Percentiles rank a stretch among this genome's conserved stretches.
These are phyloP conservation scores for Corythornis vintsioides DNA, from an alignment of 2,113 vertebrate genomes.

Conservation along the genomic window DNA sequence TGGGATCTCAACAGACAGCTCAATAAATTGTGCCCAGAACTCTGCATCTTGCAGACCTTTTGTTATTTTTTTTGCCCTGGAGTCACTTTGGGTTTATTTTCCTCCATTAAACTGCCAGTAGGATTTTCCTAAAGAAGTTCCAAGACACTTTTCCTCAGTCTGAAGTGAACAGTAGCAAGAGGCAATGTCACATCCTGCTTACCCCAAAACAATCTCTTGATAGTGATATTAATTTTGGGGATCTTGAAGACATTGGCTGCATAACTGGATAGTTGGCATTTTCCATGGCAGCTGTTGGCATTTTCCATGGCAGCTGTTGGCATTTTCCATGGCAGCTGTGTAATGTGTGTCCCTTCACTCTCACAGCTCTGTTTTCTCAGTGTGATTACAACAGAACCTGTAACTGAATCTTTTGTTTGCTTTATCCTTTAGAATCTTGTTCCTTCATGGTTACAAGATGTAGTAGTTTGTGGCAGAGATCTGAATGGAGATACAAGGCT, in stretches of 20 bases:
- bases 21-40: background rate
- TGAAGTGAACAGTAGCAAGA: background rate
- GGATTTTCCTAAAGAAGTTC: background rate
- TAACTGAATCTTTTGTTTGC: background rate
- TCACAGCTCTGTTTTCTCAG: background rate
- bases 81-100: slow-evolving; percentile 9
- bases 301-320: no score
- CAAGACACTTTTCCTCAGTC: background rate
- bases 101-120: background rate
- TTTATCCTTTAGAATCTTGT: background rate
- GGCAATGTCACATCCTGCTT: background rate
- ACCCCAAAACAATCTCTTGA: background rate
- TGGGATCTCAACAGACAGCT: slow-evolving; percentile 46
- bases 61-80: slow-evolving; percentile 15
- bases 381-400: background rate
- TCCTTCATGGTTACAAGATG: background rate
- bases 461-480: background rate
- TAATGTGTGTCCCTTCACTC: background rate
- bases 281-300: background rate
- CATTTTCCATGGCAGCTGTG: no score
- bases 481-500: background rate
- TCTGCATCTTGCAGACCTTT: slow-evolving; percentile 7
- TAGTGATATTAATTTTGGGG: background rate
- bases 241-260: background rate
- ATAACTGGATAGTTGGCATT: background rate